Evolutionary conservation across 2,113 vertebrate genomes (phyloP), one percentile per base, ranked within the genome.

Genomic region (Pseudorasbora parva): DNA sequence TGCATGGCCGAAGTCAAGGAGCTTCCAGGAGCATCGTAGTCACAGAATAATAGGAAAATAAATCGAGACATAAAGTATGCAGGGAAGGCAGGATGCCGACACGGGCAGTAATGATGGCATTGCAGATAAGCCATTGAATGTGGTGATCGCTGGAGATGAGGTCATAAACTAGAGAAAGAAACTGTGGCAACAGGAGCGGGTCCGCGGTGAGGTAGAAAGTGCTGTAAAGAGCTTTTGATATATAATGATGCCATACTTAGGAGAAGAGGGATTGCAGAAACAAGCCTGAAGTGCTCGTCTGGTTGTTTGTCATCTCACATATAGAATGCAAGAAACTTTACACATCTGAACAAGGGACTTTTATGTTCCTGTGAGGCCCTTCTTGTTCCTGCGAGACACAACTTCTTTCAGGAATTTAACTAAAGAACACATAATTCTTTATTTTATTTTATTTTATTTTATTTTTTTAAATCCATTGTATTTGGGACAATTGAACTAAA

Each of bases 1-100:
- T 64, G 69, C 78, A 60, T 51, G 14, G 43, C 47, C 23, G 19
- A 75, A 73, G 69, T 27, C 45, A 21, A 64, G 21, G 45, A 41
- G 37, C n/a, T 59, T 57, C 23, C 51, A 59, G 83, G 64, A 76
- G 57, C 5, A 4, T 15, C 14, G n/a, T 45, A 14, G 71, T 25
- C 25, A 12, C 49, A 56, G 43, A 85, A 85, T 85, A 85, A 85
- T 85, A 66, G 59, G 59, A 68, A 81, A 81, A 85, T 85, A 85
- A 85, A 86, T 86, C 12, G 60, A 25, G 21, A 68, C 27, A 57
- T 86, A 82, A 86, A 78, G 51, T 56, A 72, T 82, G 49, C n/a
- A 54, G 41, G n/a, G 47, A 59, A 68, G 51, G 30, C 60, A 33
- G 62, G 19, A 84, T 59, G 64, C 78, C 45, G 47, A 81, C 77